Conservation (phyloP, 2,797 vertebrate species). For the Protonibea diacanthus region DNA sequence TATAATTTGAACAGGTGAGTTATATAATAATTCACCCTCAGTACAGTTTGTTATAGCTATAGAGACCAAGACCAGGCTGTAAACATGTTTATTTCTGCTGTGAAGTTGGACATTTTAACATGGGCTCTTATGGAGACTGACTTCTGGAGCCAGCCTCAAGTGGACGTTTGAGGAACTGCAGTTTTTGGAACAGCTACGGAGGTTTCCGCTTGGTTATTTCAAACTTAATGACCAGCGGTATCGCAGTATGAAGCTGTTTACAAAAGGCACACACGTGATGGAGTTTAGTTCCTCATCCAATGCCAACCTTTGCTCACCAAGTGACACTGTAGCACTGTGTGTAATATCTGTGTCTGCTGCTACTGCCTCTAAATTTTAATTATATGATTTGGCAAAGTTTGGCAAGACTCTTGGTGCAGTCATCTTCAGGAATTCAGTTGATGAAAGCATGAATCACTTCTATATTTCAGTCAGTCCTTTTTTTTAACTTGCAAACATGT, state of each 20-base stretch:
- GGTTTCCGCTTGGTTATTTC: neutral
- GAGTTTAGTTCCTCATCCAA: neutral
- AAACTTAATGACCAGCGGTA: neutral
- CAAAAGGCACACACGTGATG: neutral
- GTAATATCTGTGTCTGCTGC: neutral
- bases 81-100: too few species aligned
- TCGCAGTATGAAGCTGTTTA: neutral
- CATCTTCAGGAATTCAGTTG: neutral
- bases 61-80: too few species aligned
- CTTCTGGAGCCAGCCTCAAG: too few species aligned
- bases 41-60: too few species aligned
- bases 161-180: too few species aligned
- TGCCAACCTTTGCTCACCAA: neutral
- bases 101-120: too few species aligned
- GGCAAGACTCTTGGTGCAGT: neutral
- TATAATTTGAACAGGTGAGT: too few species aligned
- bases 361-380: constrained; percentile 1
- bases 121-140: too few species aligned
- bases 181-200: too few species aligned
- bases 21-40: too few species aligned
- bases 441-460: constrained; percentile 4
- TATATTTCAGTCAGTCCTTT: neutral
- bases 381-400: neutral
- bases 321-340: too few species aligned
- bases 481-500: constrained; percentile 21